Evolutionary conservation across 2,797 vertebrate genomes (phyloP), one percentile per base, ranked within the genome.

Genomic region (Coendou prehensilis): DNA sequence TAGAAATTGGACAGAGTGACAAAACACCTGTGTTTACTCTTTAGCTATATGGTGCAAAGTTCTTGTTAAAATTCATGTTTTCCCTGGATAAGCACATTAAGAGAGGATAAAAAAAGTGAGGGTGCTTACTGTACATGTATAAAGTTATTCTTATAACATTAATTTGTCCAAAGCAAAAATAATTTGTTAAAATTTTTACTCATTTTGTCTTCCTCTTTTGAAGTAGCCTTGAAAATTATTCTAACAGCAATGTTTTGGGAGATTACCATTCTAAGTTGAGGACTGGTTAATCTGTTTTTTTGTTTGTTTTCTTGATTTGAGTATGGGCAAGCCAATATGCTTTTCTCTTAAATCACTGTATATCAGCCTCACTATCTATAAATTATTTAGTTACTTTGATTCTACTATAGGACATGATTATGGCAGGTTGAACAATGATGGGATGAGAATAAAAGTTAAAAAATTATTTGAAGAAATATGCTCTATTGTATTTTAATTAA

Each of bases 41-140:
- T 92, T 67, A 78, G 5, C 75, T 93, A 54, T 83, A n/a, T 52
- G 23, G 11, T 63, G 17, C 9, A 78, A 47, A 52, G 10, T 15
- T 84, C 13, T 91, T 93, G 9, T 71, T 94, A 90, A 94, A 92
- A 88, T 87, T 82, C 28, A 52, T 52, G 2, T 95, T 93, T 81
- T 92, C 10, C 37, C 33, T 78, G 9, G 5, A 50, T 78, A 93
- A 89, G 89, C 76, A 81, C 2, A 79, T 2, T 23, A 45, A 52
- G 8, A 67, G 5, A 91, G 69, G 47, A 47, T 0, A 79, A 33
- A 52, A 50, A 64, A 41, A 41, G 37, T 41, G 18, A 73, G 4
- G 67, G 2, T 89, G 37, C 47, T 28, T 79, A 20, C 50, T 6
- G 2, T 87, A 57, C 11, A 52, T 83, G 2, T 93, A 41, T 81